Percentiles rank a stretch among this genome's conserved stretches.
Evolutionary conservation across 2,888 invertebrate species (phyloP).

Genomic region (Thera britannica): DNA sequence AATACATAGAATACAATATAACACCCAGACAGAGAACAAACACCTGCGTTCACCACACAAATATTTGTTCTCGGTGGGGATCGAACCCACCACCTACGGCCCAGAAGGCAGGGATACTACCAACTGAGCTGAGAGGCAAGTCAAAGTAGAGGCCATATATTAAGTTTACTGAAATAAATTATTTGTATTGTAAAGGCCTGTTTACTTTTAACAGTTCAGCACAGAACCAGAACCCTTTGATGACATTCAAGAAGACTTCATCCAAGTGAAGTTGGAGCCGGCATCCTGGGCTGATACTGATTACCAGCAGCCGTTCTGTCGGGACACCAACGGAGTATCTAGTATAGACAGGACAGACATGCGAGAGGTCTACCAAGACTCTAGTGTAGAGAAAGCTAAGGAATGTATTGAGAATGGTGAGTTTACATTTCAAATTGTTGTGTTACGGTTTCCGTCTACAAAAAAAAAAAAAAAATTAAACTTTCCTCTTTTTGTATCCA

Average conservation of each 20-base stretch:
- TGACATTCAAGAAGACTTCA: slow-evolving; percentile 14
- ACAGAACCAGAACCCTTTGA: background rate
- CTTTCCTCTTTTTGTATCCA: too few relatives aligned
- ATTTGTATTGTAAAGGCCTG: background rate
- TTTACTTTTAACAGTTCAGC: slow-evolving; percentile 16
- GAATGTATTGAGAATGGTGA: slow-evolving; percentile 59
- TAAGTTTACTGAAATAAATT: too few relatives aligned
- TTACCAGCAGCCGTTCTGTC: slow-evolving; percentile 54
- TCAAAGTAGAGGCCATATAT: too few relatives aligned
- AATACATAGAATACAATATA: too few relatives aligned
- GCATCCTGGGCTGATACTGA: slow-evolving; percentile 51
- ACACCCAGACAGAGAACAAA: too few relatives aligned
- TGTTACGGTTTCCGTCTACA: too few relatives aligned
- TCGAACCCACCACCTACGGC: too few relatives aligned
- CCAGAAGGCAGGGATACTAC: too few relatives aligned
- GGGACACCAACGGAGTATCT: slow-evolving; percentile 58
- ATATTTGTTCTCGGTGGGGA: too few relatives aligned
- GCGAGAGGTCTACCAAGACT: slow-evolving; percentile 55
- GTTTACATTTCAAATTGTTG: background rate
- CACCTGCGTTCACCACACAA: too few relatives aligned
- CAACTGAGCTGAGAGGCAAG: too few relatives aligned
- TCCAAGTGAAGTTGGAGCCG: slow-evolving; percentile 56
- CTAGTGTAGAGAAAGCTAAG: slow-evolving; percentile 58
- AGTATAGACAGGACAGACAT: slow-evolving; percentile 47
- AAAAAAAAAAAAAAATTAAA: background rate